Base-by-base conservation (phyloP, 2,888 invertebrate genomes). In the Eretmocerus hayati region DNA sequence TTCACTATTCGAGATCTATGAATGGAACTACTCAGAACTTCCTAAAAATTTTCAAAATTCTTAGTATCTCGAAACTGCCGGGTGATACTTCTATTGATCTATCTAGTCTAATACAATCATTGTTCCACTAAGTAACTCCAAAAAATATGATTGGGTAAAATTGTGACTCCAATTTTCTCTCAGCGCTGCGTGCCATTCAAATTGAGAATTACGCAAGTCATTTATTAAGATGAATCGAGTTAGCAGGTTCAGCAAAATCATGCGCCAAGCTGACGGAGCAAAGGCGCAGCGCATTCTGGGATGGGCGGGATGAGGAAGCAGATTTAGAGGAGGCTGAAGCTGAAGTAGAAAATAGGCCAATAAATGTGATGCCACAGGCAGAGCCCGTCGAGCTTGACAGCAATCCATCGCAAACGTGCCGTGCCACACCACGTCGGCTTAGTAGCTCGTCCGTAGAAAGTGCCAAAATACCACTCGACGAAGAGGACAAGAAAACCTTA, bases 401-500 rank as follows among this genome's bases (percentile, higher is more conserved):
- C 53, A 69, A 65, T 58, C 65, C 64, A 3, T 65, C 64, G 21
- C 64, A 61, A 57, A 65, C 64, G 6, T 67, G 67, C 43, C 65
- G 65, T 47, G 69, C 68, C 39, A 68, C 68, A 19, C 69, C 71
- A 4, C 58, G 67, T 18, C 62, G 69, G 23, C 56, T 69, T 9
- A 67, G 68, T 46, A 69, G 67, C 53, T 69, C 67, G 5, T 68
- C 70, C 16, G 69, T 69, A 15, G 69, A 69, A 42, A 69, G 69
- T 43, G 69, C 69, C 6, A 69, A 70, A 47, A 56, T 69, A 9
- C 69, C 67, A 1, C 64, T 65, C 42, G 67, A 69, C 44, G 69
- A 69, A 16, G 63, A 64, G 20, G 63, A 66, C 39, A 69, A 67
- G 52, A 66, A 63, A 15, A 62, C 66, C 6, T 50, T 66, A 15